These are phyloP conservation scores for Standfussiana lucernea DNA, from an alignment of 2,888 invertebrate species.

Conservation along the genomic window DNA sequence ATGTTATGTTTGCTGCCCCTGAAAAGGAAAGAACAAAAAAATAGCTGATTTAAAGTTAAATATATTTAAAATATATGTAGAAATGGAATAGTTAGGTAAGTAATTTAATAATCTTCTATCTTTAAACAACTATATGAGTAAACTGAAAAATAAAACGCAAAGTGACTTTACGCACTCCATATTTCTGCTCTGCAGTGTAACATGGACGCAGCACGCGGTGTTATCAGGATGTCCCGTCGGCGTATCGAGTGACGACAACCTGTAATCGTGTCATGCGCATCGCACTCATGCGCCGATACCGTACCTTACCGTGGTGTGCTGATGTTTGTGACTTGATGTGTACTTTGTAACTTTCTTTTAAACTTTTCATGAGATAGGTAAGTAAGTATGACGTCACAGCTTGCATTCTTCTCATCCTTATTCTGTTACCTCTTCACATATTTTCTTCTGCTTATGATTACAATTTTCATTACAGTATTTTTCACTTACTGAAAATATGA, in stretches of 20 bases:
- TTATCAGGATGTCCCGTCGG: slow-evolving; percentile 90
- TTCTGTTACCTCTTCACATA: background rate
- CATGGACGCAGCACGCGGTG: slow-evolving; percentile 84
- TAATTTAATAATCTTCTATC: background rate
- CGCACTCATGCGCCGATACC: slow-evolving; percentile 59
- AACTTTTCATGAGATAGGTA: background rate
- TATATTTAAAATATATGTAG: background rate
- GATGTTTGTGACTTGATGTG: slow-evolving; percentile 28
- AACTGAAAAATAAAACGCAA: background rate
- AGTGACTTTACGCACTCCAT: slow-evolving; percentile 16
- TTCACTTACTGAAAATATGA: background rate
- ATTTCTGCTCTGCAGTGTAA: slow-evolving; percentile 76
- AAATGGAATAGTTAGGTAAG: background rate
- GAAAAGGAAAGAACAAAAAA: background rate
- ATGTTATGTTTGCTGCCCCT: background rate
- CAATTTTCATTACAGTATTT: background rate
- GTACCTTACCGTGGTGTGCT: slow-evolving; percentile 32
- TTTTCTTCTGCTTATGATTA: background rate
- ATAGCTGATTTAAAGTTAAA: background rate
- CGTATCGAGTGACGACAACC: slow-evolving; percentile 84
- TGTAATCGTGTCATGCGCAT: slow-evolving; percentile 84
- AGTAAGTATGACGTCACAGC: slow-evolving; percentile 1
- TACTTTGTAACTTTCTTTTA: slow-evolving; percentile 27
- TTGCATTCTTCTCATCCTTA: too few relatives aligned
- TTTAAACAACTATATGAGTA: background rate